Conservation (phyloP, 2,888 invertebrate species). For the Hesperia comma region DNA sequence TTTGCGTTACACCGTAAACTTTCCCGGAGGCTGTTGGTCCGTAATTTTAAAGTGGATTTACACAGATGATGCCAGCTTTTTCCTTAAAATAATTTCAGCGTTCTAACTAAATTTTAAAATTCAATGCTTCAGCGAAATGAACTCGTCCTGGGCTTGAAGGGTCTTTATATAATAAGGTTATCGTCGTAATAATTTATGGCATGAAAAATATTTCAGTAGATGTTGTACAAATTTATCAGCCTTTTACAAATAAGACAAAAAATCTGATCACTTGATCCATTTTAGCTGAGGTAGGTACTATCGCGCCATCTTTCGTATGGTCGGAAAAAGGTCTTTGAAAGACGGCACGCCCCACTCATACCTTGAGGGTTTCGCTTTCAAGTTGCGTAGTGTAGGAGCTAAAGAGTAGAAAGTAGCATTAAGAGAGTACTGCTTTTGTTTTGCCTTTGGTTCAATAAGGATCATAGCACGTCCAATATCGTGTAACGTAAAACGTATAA, state of each 20-base stretch:
- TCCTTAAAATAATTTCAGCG: background rate
- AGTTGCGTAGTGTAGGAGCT: constrained; percentile 21
- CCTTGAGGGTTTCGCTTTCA: constrained; percentile 28
- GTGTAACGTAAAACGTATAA: too few relatives aligned
- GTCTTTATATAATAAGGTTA: background rate
- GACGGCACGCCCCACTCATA: constrained; percentile 27
- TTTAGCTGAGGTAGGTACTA: constrained; percentile 2
- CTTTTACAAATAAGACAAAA: background rate
- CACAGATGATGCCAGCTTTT: background rate
- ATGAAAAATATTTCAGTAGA: too few relatives aligned
- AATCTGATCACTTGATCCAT: constrained; percentile 19
- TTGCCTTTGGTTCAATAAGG: constrained; percentile 3
- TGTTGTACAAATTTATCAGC: background rate
- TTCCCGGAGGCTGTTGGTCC: background rate
- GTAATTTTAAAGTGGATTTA: background rate
- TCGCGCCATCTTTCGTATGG: constrained; percentile 23
- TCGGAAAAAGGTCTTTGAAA: constrained; percentile 25
- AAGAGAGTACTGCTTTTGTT: constrained; percentile 26
- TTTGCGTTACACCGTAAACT: background rate
- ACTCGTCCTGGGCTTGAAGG: background rate
- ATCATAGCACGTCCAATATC: background rate
- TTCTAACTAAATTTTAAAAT: background rate
- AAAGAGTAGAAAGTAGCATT: constrained; percentile 30
- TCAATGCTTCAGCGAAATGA: background rate
- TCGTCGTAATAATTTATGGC: background rate